These are phyloP conservation scores for Uloborus plumipes DNA, from an alignment of 2,888 invertebrate species.

Conservation along the genomic window DNA sequence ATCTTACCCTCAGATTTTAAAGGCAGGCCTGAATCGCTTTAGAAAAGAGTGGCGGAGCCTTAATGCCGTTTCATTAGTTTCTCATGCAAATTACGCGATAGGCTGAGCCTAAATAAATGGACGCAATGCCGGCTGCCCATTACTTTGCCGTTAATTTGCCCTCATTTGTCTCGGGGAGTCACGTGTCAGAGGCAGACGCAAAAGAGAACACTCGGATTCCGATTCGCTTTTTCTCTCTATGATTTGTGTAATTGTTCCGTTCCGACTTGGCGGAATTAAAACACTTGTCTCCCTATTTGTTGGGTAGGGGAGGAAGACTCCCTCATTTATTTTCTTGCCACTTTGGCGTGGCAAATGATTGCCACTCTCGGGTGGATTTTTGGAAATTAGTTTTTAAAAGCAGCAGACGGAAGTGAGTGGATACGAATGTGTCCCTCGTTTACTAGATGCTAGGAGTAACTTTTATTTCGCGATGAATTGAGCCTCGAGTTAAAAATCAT, in stretches of 20 bases:
- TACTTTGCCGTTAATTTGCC: conserved; percentile 63
- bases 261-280: conserved; percentile 34
- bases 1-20: neutral
- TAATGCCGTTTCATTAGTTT: conserved; percentile 63
- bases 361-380: too few species aligned
- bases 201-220: conserved; percentile 46
- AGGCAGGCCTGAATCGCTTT: conserved; percentile 55
- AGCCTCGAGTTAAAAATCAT: too few species aligned
- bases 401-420: too few species aligned
- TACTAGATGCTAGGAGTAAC: too few species aligned
- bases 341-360: too few species aligned
- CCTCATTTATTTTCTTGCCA: conserved; percentile 32
- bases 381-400: too few species aligned
- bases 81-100: conserved; percentile 64
- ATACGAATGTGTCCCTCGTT: too few species aligned
- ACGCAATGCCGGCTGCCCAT: conserved; percentile 56
- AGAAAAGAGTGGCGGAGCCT: conserved; percentile 20
- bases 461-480: too few species aligned
- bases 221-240: conserved; percentile 55
- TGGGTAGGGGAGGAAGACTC: conserved; percentile 30
- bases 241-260: conserved; percentile 61
- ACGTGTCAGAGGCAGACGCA: conserved; percentile 57
- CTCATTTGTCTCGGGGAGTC: conserved; percentile 58
- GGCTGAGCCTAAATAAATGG: conserved; percentile 60
- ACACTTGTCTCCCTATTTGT: conserved; percentile 56